A percentile compares a stretch with the other conserved stretches of the same genome.
These are phyloP conservation scores for Clarias gariepinus DNA, from an alignment of 2,113 vertebrate genomes.

Conservation along the genomic window DNA sequence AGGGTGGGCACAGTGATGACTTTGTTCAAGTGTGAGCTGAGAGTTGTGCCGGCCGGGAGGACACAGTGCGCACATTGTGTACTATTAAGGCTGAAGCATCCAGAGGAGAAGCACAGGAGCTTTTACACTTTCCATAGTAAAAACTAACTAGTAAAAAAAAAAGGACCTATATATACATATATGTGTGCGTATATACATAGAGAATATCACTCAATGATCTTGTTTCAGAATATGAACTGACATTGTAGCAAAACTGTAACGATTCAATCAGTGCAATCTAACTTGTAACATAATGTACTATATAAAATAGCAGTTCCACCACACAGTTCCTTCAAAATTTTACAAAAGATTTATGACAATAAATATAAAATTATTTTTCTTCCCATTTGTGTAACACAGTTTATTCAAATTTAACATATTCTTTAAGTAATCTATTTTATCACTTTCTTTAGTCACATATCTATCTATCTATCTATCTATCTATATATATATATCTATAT, in stretches of 20 bases:
- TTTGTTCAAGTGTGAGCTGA: conserved; percentile 62
- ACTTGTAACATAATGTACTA: too few species aligned
- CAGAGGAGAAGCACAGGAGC: conserved; percentile 33
- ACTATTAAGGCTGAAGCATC: conserved; percentile 28
- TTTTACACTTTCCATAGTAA: conserved; percentile 12
- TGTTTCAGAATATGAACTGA: not conserved
- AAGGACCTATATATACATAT: not conserved
- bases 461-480: too few species aligned
- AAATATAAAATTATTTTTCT: not conserved
- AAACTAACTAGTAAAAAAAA: not conserved
- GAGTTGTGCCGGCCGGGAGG: conserved; percentile 47
- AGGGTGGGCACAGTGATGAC: conserved; percentile 63
- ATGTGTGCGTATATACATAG: not conserved
- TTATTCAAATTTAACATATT: not conserved
- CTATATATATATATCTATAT: too few species aligned
- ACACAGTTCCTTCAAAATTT: not conserved
- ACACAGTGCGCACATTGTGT: conserved; percentile 67
- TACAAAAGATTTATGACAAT: not conserved
- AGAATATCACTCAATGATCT: not conserved
- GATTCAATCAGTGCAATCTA: not conserved
- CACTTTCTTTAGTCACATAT: not conserved
- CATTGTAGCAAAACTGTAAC: not conserved
- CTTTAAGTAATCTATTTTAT: not conserved
- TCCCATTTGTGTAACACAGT: not conserved
- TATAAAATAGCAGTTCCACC: not conserved